Evolutionary conservation across 2,888 invertebrate genomes (phyloP), one percentile per base, ranked within the genome.

Genomic region (Schizotus pectinicornis): DNA sequence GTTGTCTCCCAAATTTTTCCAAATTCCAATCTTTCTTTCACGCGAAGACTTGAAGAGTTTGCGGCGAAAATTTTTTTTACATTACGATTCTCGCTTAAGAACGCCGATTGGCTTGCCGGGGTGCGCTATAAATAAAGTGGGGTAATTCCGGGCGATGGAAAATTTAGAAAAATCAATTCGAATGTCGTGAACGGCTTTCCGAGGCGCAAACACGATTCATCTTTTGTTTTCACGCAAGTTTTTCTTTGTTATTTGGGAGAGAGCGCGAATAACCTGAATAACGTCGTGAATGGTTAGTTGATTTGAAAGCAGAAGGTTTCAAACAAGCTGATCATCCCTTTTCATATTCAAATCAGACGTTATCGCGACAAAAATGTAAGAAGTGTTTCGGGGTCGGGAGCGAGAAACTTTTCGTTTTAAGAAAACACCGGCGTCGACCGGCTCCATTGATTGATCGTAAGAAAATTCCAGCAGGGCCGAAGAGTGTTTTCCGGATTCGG

Each of bases 281-380:
- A 64, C 65, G 61, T 61, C 59, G 52, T 69, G 67, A 69, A 70
- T 69, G 67, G 67, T 64, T 67, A 62, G 55, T 62, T 69, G 70
- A 69, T 69, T 69, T 63, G 61, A 65, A 65, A 64, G 67, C 68
- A 64, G 62, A 67, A 65, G 67, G 67, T 67, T 62, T 63, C 56
- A 60, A 65, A 64, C 64, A 64, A 66, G 64, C 65, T 64, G 67
- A 64, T 69, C 67, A 67, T 67, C 61, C 60, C 64, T 58, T 68
- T 69, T 68, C 67, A 69, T 68, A 70, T 70, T 68, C 66, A 70
- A 70, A 70, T 70, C 63, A 61, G 63, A 63, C 35, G 54, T 54
- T 54, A 38, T 45, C 12, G 51, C 42, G 50, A 51, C 46, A 56
- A 56, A 56, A 49, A 56, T 22, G 5, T 22, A 22, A 22, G 22